These are phyloP conservation scores for Asarcornis scutulata DNA, from an alignment of 2,113 vertebrate species.

Conservation along the genomic window DNA sequence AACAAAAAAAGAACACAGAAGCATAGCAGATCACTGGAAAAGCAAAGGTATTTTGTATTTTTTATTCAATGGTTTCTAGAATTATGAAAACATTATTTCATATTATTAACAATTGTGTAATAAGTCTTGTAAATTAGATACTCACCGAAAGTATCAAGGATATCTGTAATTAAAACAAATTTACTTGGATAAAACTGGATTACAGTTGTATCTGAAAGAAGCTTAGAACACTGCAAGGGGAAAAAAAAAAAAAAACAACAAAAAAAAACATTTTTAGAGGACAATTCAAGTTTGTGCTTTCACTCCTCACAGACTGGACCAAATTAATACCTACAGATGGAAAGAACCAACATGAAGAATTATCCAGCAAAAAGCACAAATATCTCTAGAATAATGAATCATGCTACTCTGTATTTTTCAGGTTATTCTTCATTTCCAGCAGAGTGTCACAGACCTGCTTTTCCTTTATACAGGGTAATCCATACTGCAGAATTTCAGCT, in stretches of 20 bases:
- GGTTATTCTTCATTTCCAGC: not conserved
- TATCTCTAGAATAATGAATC: not conserved
- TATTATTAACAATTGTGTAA: not conserved
- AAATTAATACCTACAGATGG: not conserved
- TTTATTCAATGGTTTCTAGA: not conserved
- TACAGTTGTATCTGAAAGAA: slow-evolving; percentile 94
- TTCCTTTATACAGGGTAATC: not conserved
- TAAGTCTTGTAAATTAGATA: not conserved
- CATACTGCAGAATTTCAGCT: not conserved
- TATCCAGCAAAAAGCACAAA: not conserved
- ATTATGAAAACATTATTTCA: not conserved
- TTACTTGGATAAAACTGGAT: slow-evolving; percentile 99
- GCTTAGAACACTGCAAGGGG: slow-evolving; percentile 92
- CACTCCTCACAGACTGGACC: not conserved
- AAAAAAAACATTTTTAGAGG: not conserved
- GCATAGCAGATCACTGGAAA: not conserved
- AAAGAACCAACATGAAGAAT: not conserved
- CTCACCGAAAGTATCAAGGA: slow-evolving; percentile 97
- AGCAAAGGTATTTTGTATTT: not conserved
- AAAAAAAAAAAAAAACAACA: not conserved
- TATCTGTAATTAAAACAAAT: slow-evolving; percentile 98
- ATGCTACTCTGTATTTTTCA: not conserved
- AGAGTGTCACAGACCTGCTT: not conserved
- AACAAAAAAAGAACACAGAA: not conserved
- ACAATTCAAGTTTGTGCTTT: not conserved